Percentiles rank a stretch among this genome's conserved stretches.
Conservation (phyloP, 2,888 invertebrate genomes). For the Halictus quadricinctus region DNA sequence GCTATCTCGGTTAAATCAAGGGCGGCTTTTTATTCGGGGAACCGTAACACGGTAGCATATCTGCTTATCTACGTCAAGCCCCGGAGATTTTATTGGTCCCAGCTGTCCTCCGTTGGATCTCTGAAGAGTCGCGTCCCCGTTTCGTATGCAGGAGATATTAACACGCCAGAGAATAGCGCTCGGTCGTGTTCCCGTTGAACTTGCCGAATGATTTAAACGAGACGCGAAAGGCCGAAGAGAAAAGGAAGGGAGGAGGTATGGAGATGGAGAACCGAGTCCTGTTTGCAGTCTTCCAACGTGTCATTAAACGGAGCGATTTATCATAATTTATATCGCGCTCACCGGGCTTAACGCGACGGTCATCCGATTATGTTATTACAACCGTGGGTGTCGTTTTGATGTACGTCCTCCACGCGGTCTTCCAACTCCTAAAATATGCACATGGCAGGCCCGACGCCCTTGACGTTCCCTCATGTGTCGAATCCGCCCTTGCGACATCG, state of each 20-base stretch:
- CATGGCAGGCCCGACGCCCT: slow-evolving; percentile 17
- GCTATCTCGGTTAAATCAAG: neutral
- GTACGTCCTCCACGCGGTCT: slow-evolving; percentile 59
- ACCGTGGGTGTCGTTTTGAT: slow-evolving; percentile 72
- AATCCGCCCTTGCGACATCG: slow-evolving; percentile 32
- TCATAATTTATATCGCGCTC: slow-evolving; percentile 69
- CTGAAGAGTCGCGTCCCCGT: neutral
- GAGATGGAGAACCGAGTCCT: slow-evolving; percentile 3
- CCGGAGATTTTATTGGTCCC: slow-evolving; percentile 49
- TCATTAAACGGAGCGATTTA: slow-evolving; percentile 45
- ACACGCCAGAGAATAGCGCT: slow-evolving; percentile 13
- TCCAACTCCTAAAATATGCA: slow-evolving; percentile 57
- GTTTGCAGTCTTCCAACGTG: slow-evolving; percentile 42
- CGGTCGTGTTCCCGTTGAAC: neutral
- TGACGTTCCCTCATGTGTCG: neutral
- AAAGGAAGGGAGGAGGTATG: neutral
- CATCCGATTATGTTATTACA: slow-evolving; percentile 69
- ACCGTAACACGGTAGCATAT: slow-evolving; percentile 16
- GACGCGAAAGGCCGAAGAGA: neutral
- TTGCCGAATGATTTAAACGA: slow-evolving; percentile 26
- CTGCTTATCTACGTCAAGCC: slow-evolving; percentile 49
- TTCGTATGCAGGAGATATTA: neutral
- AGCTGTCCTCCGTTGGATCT: slow-evolving; percentile 28
- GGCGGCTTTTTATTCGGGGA: slow-evolving; percentile 8
- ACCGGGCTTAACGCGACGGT: slow-evolving; percentile 53